These are phyloP conservation scores for Caenorhabditis zanzibari DNA, from an alignment of 2,888 invertebrate genomes.

Conservation along the genomic window DNA sequence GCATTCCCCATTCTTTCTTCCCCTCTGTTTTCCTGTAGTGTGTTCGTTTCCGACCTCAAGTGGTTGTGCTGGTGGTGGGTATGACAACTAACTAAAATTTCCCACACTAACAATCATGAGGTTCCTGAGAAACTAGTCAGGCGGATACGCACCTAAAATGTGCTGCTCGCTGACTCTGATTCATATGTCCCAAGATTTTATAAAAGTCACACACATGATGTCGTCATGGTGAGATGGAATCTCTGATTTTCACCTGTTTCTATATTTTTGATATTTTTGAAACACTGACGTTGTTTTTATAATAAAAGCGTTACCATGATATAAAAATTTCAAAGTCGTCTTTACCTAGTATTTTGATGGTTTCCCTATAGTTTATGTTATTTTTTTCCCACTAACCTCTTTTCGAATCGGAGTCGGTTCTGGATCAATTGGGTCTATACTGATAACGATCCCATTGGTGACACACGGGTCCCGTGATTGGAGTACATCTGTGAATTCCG, in stretches of 20 bases:
- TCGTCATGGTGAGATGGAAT: background rate
- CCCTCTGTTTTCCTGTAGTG: no score
- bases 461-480: conserved; percentile 18
- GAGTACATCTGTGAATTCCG: conserved; percentile 17
- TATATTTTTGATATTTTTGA: conserved; percentile 1
- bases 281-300: background rate
- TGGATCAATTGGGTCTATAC: conserved; percentile 70
- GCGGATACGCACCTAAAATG: background rate
- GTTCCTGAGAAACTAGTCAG: conserved; percentile 11
- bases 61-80: no score
- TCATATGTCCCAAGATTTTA: background rate
- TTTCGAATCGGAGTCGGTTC: conserved; percentile 62
- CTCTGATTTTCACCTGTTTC: conserved; percentile 1
- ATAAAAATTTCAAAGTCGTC: no score
- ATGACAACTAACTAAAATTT: background rate
- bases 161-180: conserved; percentile 9
- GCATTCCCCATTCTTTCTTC: no score
- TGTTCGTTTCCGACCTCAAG: no score
- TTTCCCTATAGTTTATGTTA: background rate
- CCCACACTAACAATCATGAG: background rate
- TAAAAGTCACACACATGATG: conserved; percentile 21
- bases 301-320: no score
- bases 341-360: no score
- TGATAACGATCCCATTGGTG: conserved; percentile 66
- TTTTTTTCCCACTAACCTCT: conserved; percentile 29